Conservation (phyloP, 1,140 invertebrate genomes). For the Drosophila guanche region DNA sequence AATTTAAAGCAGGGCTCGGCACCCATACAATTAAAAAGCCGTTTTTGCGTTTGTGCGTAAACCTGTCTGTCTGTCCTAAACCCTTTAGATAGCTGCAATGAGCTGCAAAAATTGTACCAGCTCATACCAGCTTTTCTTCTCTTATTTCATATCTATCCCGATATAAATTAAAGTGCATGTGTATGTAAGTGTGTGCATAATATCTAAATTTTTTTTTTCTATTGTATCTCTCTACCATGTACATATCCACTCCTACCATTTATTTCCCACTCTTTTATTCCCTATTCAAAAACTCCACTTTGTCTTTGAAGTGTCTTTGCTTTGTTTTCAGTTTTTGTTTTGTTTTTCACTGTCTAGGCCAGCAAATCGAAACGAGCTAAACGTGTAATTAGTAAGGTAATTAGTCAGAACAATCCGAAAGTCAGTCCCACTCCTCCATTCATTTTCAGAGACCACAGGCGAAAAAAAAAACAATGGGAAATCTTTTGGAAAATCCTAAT, state of each 20-base stretch:
- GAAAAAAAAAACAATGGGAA: slow-evolving; percentile 21
- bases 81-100: no score
- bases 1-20: no score
- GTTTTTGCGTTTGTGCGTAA: no score
- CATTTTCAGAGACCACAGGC: slow-evolving; percentile 41
- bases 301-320: slow-evolving; percentile 30
- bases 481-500: slow-evolving; percentile 17
- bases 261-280: slow-evolving; percentile 37
- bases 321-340: slow-evolving; percentile 6
- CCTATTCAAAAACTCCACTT: background rate
- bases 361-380: slow-evolving; percentile 69
- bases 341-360: slow-evolving; percentile 45
- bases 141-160: no score
- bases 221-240: slow-evolving; percentile 1
- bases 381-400: slow-evolving; percentile 75
- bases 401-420: slow-evolving; percentile 64
- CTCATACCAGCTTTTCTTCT: no score
- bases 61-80: no score
- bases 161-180: no score
- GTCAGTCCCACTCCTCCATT: slow-evolving; percentile 1
- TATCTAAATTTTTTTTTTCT: background rate
- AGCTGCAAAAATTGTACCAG: no score
- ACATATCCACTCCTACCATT: slow-evolving; percentile 1
- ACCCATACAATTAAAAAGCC: no score
- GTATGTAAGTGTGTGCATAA: no score